A percentile compares a stretch with the other conserved stretches of the same genome.
These are phyloP conservation scores for Lytechinus pictus DNA, from an alignment of 35 echinoderm and acorn worm species.

Conservation along the genomic window DNA sequence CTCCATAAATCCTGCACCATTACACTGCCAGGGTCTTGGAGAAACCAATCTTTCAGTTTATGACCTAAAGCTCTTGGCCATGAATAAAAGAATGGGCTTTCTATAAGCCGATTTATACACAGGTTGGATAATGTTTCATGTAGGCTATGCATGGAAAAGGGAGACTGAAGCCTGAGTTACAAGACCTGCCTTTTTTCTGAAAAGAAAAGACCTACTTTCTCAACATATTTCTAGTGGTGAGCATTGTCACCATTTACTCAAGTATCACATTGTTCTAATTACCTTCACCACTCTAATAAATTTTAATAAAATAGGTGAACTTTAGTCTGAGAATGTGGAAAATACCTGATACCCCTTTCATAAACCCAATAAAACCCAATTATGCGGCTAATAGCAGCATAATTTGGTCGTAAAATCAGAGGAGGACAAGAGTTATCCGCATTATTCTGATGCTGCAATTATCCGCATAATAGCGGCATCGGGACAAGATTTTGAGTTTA, in stretches of 20 bases:
- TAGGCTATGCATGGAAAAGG: background rate
- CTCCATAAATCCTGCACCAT: slow-evolving; percentile 4
- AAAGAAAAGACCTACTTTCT: slow-evolving; percentile 19
- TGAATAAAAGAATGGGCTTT: slow-evolving; percentile 13
- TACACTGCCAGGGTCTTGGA: background rate
- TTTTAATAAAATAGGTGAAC: too few relatives aligned
- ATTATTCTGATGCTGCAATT: too few relatives aligned
- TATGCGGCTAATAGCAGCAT: too few relatives aligned
- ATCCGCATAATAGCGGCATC: too few relatives aligned
- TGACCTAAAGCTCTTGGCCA: background rate
- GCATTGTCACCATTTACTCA: background rate
- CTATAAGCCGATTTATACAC: background rate
- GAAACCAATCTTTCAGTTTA: background rate
- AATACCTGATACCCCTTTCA: too few relatives aligned
- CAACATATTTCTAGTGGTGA: background rate
- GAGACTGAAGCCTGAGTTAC: background rate
- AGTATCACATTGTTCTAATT: background rate
- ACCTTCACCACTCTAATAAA: background rate
- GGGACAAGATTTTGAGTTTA: too few relatives aligned
- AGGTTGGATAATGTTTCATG: background rate
- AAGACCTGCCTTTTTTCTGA: background rate
- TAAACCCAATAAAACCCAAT: too few relatives aligned
- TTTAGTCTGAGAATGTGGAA: too few relatives aligned
- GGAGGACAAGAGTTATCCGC: too few relatives aligned
- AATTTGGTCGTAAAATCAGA: too few relatives aligned